These are phyloP conservation scores for Scleropages formosus DNA, from an alignment of 2,797 vertebrate genomes.

Conservation along the genomic window DNA sequence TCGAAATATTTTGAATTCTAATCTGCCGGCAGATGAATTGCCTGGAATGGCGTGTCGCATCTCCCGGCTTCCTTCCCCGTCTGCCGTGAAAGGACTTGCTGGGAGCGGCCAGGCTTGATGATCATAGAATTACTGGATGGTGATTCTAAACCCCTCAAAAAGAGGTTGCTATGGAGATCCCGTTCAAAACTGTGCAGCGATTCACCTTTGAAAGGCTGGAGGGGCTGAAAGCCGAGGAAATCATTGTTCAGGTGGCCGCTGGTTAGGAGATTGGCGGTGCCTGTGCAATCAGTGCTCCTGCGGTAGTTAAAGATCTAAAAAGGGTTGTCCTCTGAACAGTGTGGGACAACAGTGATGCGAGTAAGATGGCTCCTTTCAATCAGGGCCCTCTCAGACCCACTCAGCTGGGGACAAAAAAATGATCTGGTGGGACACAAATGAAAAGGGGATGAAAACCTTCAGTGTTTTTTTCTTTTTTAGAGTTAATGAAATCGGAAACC, in stretches of 20 bases:
- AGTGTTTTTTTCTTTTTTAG: conserved; percentile 53
- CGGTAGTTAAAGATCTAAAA: conserved; percentile 99
- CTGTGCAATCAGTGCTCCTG: conserved; percentile 99
- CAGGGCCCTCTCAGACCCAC: conserved; percentile 71
- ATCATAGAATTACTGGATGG: conserved; percentile 99
- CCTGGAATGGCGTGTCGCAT: conserved; percentile 99
- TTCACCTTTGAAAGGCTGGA: conserved; percentile 99
- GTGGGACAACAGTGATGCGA: conserved; percentile 97
- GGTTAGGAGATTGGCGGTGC: conserved; percentile 99
- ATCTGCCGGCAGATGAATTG: conserved; percentile 99
- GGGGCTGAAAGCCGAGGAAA: conserved; percentile 99
- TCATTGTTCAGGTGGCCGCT: conserved; percentile 99
- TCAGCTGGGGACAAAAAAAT: conserved; percentile 55
- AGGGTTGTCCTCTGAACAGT: conserved; percentile 97
- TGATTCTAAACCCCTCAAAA: conserved; percentile 99
- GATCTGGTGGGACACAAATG: conserved; percentile 55
- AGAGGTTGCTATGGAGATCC: conserved; percentile 99
- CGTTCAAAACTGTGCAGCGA: conserved; percentile 99
- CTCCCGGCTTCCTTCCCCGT: conserved; percentile 79
- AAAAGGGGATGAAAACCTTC: conserved; percentile 65
- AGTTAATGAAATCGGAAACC: conserved; percentile 55
- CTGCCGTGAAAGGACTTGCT: conserved; percentile 99
- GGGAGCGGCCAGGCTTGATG: conserved; percentile 99
- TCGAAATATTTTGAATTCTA: conserved; percentile 99
- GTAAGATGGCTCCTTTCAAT: conserved; percentile 89